Base-by-base conservation (phyloP, 1,140 invertebrate species). In the Lucilia cuprina region DNA sequence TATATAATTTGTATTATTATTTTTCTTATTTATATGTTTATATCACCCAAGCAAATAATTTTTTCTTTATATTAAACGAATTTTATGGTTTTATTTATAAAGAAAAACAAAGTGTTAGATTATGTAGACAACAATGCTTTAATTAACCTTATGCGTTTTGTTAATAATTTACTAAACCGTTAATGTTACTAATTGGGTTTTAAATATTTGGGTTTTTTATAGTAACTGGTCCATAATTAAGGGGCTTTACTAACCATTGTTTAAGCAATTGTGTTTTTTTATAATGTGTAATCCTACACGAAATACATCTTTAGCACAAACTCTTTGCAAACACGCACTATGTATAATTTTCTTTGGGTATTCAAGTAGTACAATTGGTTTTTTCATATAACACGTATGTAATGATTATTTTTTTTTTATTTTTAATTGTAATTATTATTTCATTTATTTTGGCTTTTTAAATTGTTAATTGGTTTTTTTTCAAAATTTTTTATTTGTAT, bases 401-500 rank as follows among this genome's bases (percentile, higher is more conserved):
- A 83, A 50, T 12, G 50, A 41, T 74, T 41, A 55, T 55, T 55
- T 14, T 14, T 55, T 7, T 55, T 14, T 70, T 2, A 21, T 70
- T 70, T 55, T 14, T 70, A 7, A 21, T 70, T 70, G 5, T 70
- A 70, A 70, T 21, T 17, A 12, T 14, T 2, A 21, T 47, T 65
- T 21, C n/a, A n/a, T n/a, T n/a, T n/a, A n/a, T n/a, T 70, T 83
- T 83, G 82, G 55, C 50, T 83, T 80, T 82, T 70, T 25, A 47
- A 83, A 70, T 60, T 83, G 17, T n/a, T 19, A 83, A 65, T 13
- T 60, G 55, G 30, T 82, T 82, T 70, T 83, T 83, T 60, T 55
- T n/a, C n/a, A n/a, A 83, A 83, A 83, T 14, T 74, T 17, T 78
- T 78, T 78, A 34, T 34, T 78, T 78, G 5, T 21, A 21, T 80